phyloP scores from a whole-genome alignment of 2,113 vertebrate genomes.

The Rhadina sibilatrix region DNA sequence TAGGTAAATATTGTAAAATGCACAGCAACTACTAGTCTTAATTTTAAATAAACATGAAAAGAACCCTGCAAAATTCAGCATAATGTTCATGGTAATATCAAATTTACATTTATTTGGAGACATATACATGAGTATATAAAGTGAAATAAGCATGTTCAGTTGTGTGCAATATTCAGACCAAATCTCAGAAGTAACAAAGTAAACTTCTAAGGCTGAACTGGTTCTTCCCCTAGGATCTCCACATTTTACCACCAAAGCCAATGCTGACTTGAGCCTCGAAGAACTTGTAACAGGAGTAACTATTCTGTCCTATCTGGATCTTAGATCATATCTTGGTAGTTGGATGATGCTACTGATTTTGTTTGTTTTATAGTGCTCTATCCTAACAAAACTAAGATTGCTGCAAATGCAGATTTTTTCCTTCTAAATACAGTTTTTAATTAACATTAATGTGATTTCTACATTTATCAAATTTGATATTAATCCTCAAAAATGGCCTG shows the following conservation, averaged over 20 bases:
- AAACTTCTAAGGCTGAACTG: neutral
- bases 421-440: neutral
- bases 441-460: neutral
- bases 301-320: neutral
- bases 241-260: neutral
- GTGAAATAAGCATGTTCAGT: accelerated
- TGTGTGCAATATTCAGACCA: neutral
- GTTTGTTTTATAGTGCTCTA: neutral
- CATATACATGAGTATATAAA: neutral
- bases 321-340: neutral
- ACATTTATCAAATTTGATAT: neutral
- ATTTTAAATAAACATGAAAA: neutral
- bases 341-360: neutral
- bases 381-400: neutral
- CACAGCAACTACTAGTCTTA: neutral
- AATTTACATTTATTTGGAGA: neutral
- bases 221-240: neutral
- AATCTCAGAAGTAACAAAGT: neutral
- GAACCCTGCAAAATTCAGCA: neutral
- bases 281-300: neutral
- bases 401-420: neutral
- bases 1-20: neutral
- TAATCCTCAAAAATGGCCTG: neutral
- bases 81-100: neutral
- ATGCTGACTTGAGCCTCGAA: neutral